Base-by-base conservation (phyloP, 2,113 vertebrate species). In the Scytalopus superciliaris region DNA sequence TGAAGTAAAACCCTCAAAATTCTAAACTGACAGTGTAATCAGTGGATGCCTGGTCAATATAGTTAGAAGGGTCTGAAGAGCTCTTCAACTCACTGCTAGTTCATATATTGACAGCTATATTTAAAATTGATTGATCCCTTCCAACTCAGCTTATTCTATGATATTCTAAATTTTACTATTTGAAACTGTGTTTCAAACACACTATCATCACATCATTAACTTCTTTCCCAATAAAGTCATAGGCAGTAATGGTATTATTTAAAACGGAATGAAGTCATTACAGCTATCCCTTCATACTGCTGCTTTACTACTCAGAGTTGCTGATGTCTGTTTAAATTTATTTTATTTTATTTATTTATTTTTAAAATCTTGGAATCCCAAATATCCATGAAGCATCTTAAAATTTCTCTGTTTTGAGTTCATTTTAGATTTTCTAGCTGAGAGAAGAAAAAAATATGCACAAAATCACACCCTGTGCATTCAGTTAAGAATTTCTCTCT, bases 121-220 rank as follows among this genome's bases (percentile, higher is more conserved):
- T 73, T 66, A 30, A 39, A 53, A 60, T 10, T 45, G 16, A 30
- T 68, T n/a, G 1, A 4, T 75, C 19, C 6, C 8, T 75, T 75
- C 52, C 39, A 53, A 60, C 11, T 67, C n/a, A 53, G 19, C 7
- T 25, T 60, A 39, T 67, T 45, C 19, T 45, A 21, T 68, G n/a
- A 7, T 40, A 47, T 4, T 47, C 45, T 40, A 47, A 49, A 28
- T 10, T 57, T 83, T 30, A 50, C 0, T 25, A 5, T 57, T 72
- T 53, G 19, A 17, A 73, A 9, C 3, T 57, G 7, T 74, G 9
- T 90, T 91, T 85, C 22, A 68, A 31, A 4, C 8, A 22, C 6
- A 12, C 2, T 68, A 7, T 39, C 1, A 1, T 82, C 53, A 69
- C 1, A 0, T 17, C 19, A 78, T 6, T 6, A 75, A 3, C 28